Conservation (phyloP, 2,113 vertebrate genomes). For the Anolis sagrei region DNA sequence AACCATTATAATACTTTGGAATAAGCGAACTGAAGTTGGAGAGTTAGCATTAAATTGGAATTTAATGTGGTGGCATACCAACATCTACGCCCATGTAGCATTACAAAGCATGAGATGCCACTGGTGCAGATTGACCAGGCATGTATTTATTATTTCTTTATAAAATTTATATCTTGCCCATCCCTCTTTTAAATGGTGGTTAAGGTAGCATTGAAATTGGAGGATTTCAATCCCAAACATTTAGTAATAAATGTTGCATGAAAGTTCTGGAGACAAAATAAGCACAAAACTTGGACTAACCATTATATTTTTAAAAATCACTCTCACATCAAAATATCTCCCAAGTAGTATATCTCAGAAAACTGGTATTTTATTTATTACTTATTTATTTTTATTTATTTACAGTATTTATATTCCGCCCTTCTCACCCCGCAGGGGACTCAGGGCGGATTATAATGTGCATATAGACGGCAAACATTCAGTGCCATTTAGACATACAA, state of each 20-base stretch:
- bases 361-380: conserved; percentile 24
- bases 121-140: neutral
- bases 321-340: neutral
- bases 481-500: too few species aligned
- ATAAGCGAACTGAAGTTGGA: neutral
- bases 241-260: conserved; percentile 11
- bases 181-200: neutral
- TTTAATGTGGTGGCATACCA: neutral
- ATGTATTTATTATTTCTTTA: neutral
- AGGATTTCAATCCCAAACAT: neutral
- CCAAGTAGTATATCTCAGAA: conserved; percentile 25
- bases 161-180: neutral
- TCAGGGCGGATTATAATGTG: too few species aligned
- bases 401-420: too few species aligned
- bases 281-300: neutral
- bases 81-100: neutral
- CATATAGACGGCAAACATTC: too few species aligned
- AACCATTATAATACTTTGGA: neutral
- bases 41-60: neutral
- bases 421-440: too few species aligned
- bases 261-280: neutral
- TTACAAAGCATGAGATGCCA: neutral
- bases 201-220: neutral
- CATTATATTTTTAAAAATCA: conserved; percentile 19
- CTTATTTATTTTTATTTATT: too few species aligned